Conservation (phyloP, 1,140 invertebrate genomes). For the Coptotermes formosanus region DNA sequence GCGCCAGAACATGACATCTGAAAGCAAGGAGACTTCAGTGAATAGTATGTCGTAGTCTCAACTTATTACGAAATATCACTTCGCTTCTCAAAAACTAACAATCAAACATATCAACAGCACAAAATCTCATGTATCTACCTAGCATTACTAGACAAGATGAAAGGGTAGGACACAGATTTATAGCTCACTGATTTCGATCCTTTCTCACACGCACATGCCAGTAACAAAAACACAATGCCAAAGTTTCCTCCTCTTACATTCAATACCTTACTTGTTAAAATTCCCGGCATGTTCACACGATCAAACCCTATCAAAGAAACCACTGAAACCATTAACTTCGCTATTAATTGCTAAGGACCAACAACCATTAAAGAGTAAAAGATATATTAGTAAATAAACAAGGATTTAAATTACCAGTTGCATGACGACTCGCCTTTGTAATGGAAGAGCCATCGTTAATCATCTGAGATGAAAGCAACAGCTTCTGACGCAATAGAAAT, state of each 20-base stretch:
- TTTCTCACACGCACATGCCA: neutral
- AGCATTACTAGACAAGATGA: neutral
- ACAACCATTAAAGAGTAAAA: neutral
- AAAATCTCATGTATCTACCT: neutral
- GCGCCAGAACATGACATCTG: neutral
- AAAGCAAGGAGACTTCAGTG: neutral
- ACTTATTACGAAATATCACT: neutral
- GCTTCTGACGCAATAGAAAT: neutral
- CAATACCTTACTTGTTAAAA: neutral
- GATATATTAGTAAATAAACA: constrained; percentile 6
- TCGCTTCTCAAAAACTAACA: neutral
- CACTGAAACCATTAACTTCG: neutral
- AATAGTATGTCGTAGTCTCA: neutral
- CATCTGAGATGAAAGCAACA: neutral
- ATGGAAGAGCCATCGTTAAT: neutral
- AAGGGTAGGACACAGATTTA: neutral
- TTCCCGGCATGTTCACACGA: neutral
- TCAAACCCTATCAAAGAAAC: neutral
- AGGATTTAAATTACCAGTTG: neutral
- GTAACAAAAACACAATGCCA: neutral
- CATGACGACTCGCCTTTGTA: neutral
- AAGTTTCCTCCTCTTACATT: neutral
- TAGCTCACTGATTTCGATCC: neutral
- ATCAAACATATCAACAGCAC: neutral
- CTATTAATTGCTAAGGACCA: neutral